Evolutionary conservation across 2,888 invertebrate species (phyloP).

Genomic region (Anticlea derivata): DNA sequence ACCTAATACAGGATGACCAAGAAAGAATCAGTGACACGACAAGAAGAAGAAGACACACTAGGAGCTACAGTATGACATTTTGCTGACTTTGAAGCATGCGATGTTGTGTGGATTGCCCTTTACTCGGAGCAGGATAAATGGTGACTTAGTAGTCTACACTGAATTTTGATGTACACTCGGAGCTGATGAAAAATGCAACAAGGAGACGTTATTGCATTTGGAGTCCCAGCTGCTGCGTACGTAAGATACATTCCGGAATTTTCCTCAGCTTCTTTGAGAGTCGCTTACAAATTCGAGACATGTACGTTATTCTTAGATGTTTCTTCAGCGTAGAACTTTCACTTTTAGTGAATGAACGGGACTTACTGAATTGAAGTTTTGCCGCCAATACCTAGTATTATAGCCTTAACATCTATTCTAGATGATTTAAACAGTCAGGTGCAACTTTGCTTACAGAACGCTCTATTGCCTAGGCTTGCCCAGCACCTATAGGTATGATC

Average conservation of each 20-base stretch:
- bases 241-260: constrained; percentile 24
- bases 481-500: no score
- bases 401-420: no score
- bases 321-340: constrained; percentile 8
- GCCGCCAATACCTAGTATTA: no score
- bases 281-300: constrained; percentile 18
- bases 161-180: constrained; percentile 45
- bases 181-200: constrained; percentile 56
- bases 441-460: no score
- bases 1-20: no score
- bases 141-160: constrained; percentile 38
- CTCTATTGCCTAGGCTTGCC: no score
- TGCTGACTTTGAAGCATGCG: not conserved
- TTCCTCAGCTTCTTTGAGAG: constrained; percentile 19
- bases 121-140: constrained; percentile 25
- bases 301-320: constrained; percentile 2
- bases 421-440: no score
- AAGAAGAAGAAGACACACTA: no score
- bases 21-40: no score
- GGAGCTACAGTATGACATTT: no score
- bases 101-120: constrained; percentile 2
- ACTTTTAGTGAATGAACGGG: constrained; percentile 18
- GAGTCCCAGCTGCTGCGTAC: constrained; percentile 24
- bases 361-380: constrained; percentile 14
- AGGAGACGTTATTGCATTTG: constrained; percentile 43